Conservation (phyloP, 1,140 invertebrate species). For the Tribolium castaneum region DNA sequence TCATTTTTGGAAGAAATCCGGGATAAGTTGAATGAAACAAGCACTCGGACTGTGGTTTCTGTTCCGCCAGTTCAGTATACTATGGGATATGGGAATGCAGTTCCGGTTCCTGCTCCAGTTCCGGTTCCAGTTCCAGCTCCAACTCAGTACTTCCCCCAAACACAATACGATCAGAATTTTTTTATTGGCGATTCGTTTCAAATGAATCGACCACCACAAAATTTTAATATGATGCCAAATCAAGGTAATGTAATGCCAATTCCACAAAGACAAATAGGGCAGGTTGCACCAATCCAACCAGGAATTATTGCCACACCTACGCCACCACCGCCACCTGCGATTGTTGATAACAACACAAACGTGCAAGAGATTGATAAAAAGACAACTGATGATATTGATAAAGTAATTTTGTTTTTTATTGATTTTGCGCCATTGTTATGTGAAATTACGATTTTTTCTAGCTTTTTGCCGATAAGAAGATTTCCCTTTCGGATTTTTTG, state of each 20-base stretch:
- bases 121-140: conserved; percentile 23
- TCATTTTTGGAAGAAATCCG: conserved; percentile 59
- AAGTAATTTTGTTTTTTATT: conserved; percentile 9
- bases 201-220: not conserved
- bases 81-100: not conserved
- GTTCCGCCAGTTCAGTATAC: not conserved
- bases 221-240: conserved; percentile 2
- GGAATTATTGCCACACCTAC: not conserved
- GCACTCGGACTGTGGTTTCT: not conserved
- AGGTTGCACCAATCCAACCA: not conserved
- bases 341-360: not conserved
- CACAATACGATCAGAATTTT: conserved; percentile 23
- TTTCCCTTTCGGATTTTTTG: conserved; percentile 54
- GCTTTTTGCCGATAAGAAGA: conserved; percentile 57
- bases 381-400: conserved; percentile 21
- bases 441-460: conserved; percentile 45
- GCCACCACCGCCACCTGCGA: not conserved
- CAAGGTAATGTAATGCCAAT: not conserved
- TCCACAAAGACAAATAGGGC: not conserved
- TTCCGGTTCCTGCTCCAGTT: not conserved
- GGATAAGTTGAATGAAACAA: conserved; percentile 56
- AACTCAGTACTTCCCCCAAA: not conserved
- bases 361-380: not conserved
- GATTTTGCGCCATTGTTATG: not conserved
- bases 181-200: conserved; percentile 11